Percentiles rank a stretch among this genome's conserved stretches.
phyloP scores from a whole-genome alignment of 2,888 invertebrate species.

The Allolobophora icterica region DNA sequence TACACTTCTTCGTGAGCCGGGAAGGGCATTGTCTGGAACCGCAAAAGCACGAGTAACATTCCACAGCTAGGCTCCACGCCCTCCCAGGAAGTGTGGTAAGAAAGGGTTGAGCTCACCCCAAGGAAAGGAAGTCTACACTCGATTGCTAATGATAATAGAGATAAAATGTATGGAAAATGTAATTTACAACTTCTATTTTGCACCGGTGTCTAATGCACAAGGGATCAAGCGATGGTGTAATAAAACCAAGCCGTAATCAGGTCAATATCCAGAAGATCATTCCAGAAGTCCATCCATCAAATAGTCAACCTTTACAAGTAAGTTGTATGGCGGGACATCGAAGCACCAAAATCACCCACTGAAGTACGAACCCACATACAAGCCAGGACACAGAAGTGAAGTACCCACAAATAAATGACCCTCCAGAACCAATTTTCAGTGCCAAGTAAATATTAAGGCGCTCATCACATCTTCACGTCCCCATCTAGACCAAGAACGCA shows the following conservation, averaged over 20 bases:
- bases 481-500: neutral
- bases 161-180: too few species aligned
- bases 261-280: too few species aligned
- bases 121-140: too few species aligned
- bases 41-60: neutral
- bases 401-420: too few species aligned
- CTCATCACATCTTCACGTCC: neutral
- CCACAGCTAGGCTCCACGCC: neutral
- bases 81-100: too few species aligned
- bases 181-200: too few species aligned
- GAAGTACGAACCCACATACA: neutral
- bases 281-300: neutral
- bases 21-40: neutral
- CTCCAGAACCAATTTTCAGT: neutral
- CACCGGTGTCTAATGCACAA: too few species aligned
- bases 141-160: too few species aligned
- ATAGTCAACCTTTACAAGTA: neutral
- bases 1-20: neutral
- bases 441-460: neutral
- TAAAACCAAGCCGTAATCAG: too few species aligned
- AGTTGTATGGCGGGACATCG: neutral
- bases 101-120: too few species aligned
- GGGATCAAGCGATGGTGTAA: too few species aligned
- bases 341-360: neutral
- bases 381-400: too few species aligned